A percentile compares a stretch with the other conserved stretches of the same genome.
Evolutionary conservation across 2,113 vertebrate genomes (phyloP).

Genomic region (Leptosomus discolor): DNA sequence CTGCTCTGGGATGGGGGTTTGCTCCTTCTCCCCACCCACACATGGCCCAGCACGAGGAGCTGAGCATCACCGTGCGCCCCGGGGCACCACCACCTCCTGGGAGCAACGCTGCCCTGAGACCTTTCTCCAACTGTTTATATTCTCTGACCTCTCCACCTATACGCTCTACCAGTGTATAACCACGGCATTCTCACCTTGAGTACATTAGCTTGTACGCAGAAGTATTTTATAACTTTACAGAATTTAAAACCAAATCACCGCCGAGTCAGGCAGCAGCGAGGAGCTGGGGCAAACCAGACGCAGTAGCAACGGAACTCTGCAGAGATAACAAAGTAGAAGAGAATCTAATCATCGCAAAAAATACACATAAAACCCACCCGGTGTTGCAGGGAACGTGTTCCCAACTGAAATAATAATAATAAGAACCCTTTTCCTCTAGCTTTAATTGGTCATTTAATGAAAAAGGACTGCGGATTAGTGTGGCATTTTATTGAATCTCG

Average conservation of each 20-base stretch:
- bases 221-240: not conserved
- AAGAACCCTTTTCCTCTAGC: constrained; percentile 17
- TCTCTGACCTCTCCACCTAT: not conserved
- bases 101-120: not conserved
- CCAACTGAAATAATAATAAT: constrained; percentile 45
- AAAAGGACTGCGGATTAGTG: constrained; percentile 47
- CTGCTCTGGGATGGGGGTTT: not conserved
- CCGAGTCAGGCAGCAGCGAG: not conserved
- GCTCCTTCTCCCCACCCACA: not conserved
- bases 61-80: rapidly evolving
- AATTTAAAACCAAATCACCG: not conserved
- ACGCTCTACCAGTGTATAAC: not conserved
- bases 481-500: constrained; percentile 38
- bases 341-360: not conserved
- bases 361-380: not conserved
- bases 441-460: constrained; percentile 64
- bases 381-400: not conserved
- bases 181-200: not conserved
- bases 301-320: not conserved
- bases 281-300: not conserved
- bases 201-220: not conserved
- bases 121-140: not conserved
- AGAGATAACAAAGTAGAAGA: not conserved
- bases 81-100: not conserved
- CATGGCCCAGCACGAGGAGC: rapidly evolving